These are phyloP conservation scores for Streptopelia turtur DNA, from an alignment of 2,797 vertebrate species.

Conservation along the genomic window DNA sequence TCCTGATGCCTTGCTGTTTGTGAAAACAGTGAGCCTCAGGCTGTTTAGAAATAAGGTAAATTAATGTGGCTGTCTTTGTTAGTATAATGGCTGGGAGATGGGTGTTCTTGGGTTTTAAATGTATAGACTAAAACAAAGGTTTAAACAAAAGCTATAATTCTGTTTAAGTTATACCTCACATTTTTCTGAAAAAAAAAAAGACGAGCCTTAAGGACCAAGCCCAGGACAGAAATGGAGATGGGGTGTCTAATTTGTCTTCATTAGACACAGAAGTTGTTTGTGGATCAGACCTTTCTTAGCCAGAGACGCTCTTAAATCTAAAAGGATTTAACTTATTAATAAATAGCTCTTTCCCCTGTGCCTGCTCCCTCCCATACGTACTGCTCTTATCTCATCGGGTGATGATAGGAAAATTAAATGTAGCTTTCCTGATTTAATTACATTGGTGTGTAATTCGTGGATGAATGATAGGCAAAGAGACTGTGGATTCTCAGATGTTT, in stretches of 20 bases:
- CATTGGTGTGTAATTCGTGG: constrained; percentile 37
- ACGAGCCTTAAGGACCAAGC: neutral
- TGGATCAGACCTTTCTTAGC: constrained; percentile 17
- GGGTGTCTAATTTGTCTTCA: neutral
- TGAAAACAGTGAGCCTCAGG: neutral
- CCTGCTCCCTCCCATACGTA: constrained; percentile 21
- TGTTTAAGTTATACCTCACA: neutral
- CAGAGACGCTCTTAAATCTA: constrained; percentile 1
- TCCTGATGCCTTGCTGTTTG: neutral
- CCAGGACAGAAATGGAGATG: neutral
- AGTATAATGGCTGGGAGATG: neutral
- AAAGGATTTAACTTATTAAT: constrained; percentile 61
- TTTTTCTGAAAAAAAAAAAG: neutral
- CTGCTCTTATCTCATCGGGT: constrained; percentile 49
- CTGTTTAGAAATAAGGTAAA: neutral
- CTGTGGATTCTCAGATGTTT: constrained; percentile 31
- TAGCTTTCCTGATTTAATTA: constrained; percentile 64
- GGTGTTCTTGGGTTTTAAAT: neutral
- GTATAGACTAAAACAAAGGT: neutral
- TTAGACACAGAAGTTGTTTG: neutral
- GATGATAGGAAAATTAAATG: constrained; percentile 64
- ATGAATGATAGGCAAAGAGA: constrained; percentile 27
- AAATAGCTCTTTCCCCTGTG: constrained; percentile 50
- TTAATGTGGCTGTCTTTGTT: neutral
- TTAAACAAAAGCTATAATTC: neutral